Evolutionary conservation across 2,888 invertebrate genomes (phyloP).

Genomic region (Caenorhabditis sulstoni): DNA sequence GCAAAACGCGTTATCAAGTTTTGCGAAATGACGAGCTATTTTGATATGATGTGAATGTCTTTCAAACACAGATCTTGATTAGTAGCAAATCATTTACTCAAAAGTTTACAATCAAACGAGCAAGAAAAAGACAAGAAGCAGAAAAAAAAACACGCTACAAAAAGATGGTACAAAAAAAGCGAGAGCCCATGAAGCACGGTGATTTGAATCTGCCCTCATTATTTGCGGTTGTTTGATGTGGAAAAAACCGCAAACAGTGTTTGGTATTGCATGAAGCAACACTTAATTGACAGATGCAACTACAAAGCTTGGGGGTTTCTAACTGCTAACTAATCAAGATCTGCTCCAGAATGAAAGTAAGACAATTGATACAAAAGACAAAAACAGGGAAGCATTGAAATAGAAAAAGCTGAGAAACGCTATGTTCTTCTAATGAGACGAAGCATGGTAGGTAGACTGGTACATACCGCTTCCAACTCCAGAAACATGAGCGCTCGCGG

Average conservation of each 20-base stretch:
- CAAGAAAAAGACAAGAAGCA: conserved; percentile 13
- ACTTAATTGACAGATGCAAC: conserved; percentile 34
- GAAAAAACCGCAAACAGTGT: conserved; percentile 38
- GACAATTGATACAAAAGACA: conserved; percentile 20
- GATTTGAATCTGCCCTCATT: conserved; percentile 25
- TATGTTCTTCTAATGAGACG: conserved; percentile 26
- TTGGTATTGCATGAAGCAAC: conserved; percentile 60
- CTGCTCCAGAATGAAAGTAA: conserved; percentile 50
- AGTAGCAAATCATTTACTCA: conserved; percentile 44
- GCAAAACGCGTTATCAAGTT: too few relatives aligned
- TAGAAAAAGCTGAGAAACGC: neutral
- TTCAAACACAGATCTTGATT: conserved; percentile 43
- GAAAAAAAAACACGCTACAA: conserved; percentile 12
- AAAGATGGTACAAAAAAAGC: neutral
- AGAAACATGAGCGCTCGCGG: conserved; percentile 11
- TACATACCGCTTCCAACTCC: conserved; percentile 40
- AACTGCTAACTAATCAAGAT: conserved; percentile 59
- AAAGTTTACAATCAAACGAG: conserved; percentile 40
- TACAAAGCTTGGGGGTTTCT: conserved; percentile 1
- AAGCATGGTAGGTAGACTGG: conserved; percentile 25
- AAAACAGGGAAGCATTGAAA: conserved; percentile 7
- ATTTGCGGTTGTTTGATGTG: conserved; percentile 42
- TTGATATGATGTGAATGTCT: neutral
- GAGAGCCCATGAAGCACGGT: too few relatives aligned
- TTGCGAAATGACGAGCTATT: too few relatives aligned